Evolutionary conservation across 1,140 invertebrate genomes (phyloP).

Genomic region (Hypsibius dujardini): DNA sequence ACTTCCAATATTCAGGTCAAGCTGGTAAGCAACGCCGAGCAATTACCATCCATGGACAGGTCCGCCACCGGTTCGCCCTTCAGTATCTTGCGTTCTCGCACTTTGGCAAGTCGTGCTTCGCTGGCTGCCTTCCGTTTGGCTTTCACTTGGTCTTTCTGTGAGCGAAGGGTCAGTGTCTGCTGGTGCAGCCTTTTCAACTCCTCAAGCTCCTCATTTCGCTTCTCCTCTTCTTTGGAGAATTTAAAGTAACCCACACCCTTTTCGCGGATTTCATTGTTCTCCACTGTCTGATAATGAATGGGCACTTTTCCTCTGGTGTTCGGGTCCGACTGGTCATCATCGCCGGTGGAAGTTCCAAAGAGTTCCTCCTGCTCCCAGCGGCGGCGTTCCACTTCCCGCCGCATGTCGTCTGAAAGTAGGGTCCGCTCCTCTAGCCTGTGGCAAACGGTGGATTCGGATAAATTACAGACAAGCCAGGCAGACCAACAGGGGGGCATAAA

Average conservation of each 20-base stretch:
- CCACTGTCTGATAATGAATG: background rate
- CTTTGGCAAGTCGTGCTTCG: background rate
- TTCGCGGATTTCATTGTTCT: background rate
- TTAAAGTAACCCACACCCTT: background rate
- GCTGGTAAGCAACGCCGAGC: too few species aligned
- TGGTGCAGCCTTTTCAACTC: background rate
- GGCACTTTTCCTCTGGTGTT: background rate
- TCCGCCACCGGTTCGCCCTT: background rate
- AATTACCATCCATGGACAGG: too few species aligned
- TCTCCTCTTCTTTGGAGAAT: background rate
- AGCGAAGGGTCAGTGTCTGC: background rate
- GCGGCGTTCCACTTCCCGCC: conserved; percentile 1
- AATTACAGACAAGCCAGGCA: too few species aligned
- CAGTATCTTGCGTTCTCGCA: background rate
- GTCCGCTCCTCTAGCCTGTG: background rate
- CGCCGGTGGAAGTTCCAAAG: background rate
- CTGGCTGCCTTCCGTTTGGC: conserved; percentile 5
- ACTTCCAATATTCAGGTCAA: too few species aligned
- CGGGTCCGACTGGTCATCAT: background rate
- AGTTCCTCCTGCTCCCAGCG: background rate
- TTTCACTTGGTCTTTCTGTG: background rate
- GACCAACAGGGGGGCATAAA: too few species aligned
- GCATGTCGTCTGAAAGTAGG: background rate
- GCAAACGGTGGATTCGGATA: background rate
- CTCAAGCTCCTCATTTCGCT: background rate